Percentiles rank a stretch among this genome's conserved stretches.
Evolutionary conservation across 2,797 vertebrate species (phyloP).

Genomic region (Rhynchotus rufescens): DNA sequence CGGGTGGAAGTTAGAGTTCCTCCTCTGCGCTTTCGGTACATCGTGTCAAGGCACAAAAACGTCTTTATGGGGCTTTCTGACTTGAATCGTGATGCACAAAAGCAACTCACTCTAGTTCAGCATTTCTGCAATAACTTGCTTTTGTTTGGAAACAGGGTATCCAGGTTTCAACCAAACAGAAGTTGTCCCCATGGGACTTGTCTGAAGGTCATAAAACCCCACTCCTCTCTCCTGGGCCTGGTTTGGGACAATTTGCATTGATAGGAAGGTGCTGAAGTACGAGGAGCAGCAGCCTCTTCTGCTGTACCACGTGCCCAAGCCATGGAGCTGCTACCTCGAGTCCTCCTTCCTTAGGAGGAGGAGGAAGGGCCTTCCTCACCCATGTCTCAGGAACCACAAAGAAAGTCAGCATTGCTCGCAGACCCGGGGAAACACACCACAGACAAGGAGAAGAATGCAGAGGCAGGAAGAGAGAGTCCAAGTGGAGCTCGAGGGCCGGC

Average conservation of each 20-base stretch:
- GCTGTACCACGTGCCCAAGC: slow-evolving; percentile 79
- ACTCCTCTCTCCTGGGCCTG: slow-evolving; percentile 84
- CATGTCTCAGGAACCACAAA: slow-evolving; percentile 78
- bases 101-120: not conserved
- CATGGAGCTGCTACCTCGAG: slow-evolving; percentile 82
- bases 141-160: slow-evolving; percentile 74
- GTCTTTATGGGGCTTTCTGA: not conserved
- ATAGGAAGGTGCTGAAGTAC: slow-evolving; percentile 77
- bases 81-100: not conserved
- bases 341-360: slow-evolving; percentile 80
- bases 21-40: accelerated
- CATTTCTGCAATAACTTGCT: not conserved
- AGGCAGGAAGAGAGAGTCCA: slow-evolving; percentile 79
- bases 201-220: slow-evolving; percentile 82
- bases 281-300: slow-evolving; percentile 83
- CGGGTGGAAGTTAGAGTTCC: not conserved
- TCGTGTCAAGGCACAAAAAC: not conserved
- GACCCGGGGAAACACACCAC: slow-evolving; percentile 71
- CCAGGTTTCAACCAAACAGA: slow-evolving; percentile 82
- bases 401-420: slow-evolving; percentile 74
- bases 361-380: slow-evolving; percentile 79
- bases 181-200: slow-evolving; percentile 82
- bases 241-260: slow-evolving; percentile 80
- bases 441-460: slow-evolving; percentile 81
- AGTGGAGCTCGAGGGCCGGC: slow-evolving; percentile 73